A percentile compares a stretch with the other conserved stretches of the same genome.
Evolutionary conservation across 2,113 vertebrate species (phyloP).

Genomic region (Phocoena phocoena): DNA sequence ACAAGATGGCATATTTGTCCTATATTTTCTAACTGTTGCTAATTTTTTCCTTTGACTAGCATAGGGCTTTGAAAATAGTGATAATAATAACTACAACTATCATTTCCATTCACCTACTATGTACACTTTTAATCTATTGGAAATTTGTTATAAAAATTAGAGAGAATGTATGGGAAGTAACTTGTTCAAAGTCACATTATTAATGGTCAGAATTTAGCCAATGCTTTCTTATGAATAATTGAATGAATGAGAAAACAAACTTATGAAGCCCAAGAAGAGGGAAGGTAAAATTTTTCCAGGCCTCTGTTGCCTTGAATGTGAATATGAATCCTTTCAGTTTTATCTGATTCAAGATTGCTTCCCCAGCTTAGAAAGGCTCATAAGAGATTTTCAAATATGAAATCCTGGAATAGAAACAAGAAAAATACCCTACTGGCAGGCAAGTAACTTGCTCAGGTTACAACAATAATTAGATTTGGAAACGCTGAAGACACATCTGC

Average conservation of each 20-base stretch:
- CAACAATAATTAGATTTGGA: background rate
- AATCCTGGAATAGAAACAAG: constrained; percentile 11
- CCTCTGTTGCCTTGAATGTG: background rate
- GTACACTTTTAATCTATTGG: background rate
- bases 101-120: background rate
- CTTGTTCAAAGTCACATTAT: background rate
- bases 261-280: background rate
- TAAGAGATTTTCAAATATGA: background rate
- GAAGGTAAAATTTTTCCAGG: background rate
- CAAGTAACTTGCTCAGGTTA: background rate
- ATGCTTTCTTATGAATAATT: background rate
- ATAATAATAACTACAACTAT: background rate
- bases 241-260: background rate
- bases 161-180: background rate
- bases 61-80: background rate
- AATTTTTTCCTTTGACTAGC: background rate
- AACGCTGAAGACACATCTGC: background rate
- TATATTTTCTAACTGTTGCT: background rate
- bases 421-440: constrained; percentile 17
- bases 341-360: background rate
- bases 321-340: background rate
- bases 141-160: background rate
- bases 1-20: background rate
- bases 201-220: background rate
- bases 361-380: background rate